These are phyloP conservation scores for Drosophila elegans DNA, from an alignment of 1,140 invertebrate genomes.

Conservation along the genomic window DNA sequence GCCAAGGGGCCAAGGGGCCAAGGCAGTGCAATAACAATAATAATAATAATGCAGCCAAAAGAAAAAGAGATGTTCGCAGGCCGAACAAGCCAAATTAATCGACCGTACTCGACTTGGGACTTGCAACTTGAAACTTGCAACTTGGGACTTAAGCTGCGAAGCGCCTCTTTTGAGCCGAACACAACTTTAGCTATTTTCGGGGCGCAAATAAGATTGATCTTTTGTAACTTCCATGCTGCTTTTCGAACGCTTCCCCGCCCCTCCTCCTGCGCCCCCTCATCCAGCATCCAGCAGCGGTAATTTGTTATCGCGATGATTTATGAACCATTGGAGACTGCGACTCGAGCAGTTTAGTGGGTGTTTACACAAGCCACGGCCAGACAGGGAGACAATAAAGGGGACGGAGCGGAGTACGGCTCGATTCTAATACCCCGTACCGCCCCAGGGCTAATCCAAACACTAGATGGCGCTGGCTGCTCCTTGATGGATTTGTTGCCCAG, in stretches of 20 bases:
- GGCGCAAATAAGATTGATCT: conserved; percentile 84
- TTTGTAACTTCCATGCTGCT: conserved; percentile 81
- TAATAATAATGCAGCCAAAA: conserved; percentile 59
- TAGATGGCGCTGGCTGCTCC: conserved; percentile 61
- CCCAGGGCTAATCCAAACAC: conserved; percentile 48
- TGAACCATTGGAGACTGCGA: conserved; percentile 67
- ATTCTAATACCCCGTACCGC: conserved; percentile 65
- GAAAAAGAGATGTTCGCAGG: conserved; percentile 57
- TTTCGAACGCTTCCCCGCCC: conserved; percentile 27
- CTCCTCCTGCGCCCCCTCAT: not conserved
- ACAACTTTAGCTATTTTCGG: conserved; percentile 61
- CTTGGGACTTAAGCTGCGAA: conserved; percentile 32
- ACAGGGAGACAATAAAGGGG: not conserved
- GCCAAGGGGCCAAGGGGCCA: not conserved
- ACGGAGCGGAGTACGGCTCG: conserved; percentile 18
- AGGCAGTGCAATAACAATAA: conserved; percentile 51
- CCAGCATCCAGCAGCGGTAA: conserved; percentile 71
- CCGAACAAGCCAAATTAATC: conserved; percentile 49
- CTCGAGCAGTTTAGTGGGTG: conserved; percentile 72
- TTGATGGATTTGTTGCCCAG: conserved; percentile 75
- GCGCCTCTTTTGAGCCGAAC: conserved; percentile 52
- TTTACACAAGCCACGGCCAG: conserved; percentile 67
- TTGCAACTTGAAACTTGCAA: not conserved
- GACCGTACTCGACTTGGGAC: conserved; percentile 17
- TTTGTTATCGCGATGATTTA: conserved; percentile 84